These are phyloP conservation scores for Dufourea novaeangliae DNA, from an alignment of 1,140 invertebrate genomes.

Conservation along the genomic window DNA sequence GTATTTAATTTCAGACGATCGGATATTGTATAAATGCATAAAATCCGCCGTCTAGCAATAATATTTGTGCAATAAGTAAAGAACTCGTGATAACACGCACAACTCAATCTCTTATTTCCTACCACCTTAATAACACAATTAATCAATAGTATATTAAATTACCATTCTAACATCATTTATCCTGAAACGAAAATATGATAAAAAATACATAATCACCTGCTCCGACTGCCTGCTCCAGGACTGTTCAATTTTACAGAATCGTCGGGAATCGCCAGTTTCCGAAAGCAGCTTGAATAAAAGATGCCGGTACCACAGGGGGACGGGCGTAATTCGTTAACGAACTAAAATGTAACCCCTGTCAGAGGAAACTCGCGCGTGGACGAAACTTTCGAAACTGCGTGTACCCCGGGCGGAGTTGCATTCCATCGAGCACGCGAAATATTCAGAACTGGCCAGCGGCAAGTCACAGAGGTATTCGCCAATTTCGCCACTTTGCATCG, in stretches of 20 bases:
- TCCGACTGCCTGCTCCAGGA: no score
- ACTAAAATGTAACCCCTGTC: slow-evolving; percentile 18
- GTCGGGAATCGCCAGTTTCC: neutral
- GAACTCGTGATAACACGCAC: no score
- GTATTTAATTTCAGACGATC: no score
- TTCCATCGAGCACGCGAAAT: slow-evolving; percentile 44
- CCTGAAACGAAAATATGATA: no score
- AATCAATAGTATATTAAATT: no score
- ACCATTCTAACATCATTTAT: no score
- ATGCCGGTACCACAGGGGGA: neutral
- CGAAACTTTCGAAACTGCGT: slow-evolving; percentile 31
- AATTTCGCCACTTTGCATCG: slow-evolving; percentile 24
- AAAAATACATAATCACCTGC: no score
- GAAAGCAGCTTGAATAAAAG: slow-evolving; percentile 10
- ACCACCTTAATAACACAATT: no score
- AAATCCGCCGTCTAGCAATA: no score
- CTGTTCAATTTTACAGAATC: neutral
- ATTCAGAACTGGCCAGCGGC: slow-evolving; percentile 29
- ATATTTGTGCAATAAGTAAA: no score
- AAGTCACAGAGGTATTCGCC: slow-evolving; percentile 16
- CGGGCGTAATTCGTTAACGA: slow-evolving; percentile 12
- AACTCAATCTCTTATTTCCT: no score
- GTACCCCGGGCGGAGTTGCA: neutral
- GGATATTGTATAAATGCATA: no score
- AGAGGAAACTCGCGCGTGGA: neutral